phyloP scores from a whole-genome alignment of 2,888 invertebrate genomes.

The Torymus tubicola region DNA sequence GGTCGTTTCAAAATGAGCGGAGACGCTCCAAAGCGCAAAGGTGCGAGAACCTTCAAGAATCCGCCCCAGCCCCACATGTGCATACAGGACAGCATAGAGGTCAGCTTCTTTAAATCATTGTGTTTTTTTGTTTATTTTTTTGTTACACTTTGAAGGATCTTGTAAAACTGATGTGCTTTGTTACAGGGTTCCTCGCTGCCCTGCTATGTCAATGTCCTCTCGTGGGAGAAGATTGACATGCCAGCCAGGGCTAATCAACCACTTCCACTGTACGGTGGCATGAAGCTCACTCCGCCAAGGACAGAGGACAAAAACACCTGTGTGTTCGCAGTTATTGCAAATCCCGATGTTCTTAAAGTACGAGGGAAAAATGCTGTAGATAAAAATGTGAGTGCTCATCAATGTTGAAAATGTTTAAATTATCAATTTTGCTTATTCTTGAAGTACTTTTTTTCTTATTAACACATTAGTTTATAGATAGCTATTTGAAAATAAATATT shows the following conservation, averaged over 20 bases:
- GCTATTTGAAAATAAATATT: neutral
- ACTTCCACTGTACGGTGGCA: slow-evolving; percentile 85
- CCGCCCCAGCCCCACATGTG: slow-evolving; percentile 88
- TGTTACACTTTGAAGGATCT: too few species aligned
- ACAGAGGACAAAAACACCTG: slow-evolving; percentile 79
- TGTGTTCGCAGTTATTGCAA: slow-evolving; percentile 86
- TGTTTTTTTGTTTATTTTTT: slow-evolving; percentile 11
- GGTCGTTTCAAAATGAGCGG: slow-evolving; percentile 70
- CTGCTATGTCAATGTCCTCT: slow-evolving; percentile 81
- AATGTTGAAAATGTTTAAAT: too few species aligned
- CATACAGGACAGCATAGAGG: slow-evolving; percentile 76
- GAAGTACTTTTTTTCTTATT: neutral
- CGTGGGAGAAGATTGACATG: slow-evolving; percentile 85
- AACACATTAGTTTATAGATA: neutral
- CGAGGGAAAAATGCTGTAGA: slow-evolving; percentile 84
- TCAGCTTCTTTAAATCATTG: slow-evolving; percentile 41
- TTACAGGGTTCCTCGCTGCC: slow-evolving; percentile 70
- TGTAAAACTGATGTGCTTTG: neutral
- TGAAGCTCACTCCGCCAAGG: slow-evolving; percentile 82
- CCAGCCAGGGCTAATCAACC: slow-evolving; percentile 82
- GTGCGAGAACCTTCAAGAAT: slow-evolving; percentile 82
- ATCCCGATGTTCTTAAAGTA: slow-evolving; percentile 83
- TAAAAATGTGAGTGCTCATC: slow-evolving; percentile 77
- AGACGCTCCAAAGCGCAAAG: slow-evolving; percentile 68
- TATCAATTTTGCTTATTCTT: neutral